Evolutionary conservation across 2,113 vertebrate species (phyloP), one percentile per base, ranked within the genome.

Genomic region (Muntiacus reevesi): DNA sequence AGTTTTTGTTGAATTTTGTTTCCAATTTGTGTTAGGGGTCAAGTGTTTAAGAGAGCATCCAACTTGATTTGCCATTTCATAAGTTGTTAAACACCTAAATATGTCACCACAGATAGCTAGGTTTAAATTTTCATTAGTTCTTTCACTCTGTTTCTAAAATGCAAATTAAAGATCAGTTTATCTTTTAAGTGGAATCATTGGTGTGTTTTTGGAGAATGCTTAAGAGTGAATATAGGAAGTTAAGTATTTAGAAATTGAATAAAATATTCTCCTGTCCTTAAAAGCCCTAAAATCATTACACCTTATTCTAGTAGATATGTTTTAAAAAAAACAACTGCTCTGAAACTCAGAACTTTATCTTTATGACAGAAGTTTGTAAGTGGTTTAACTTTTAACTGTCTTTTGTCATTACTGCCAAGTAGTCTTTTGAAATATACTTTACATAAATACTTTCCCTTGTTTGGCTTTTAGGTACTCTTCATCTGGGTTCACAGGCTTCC

Each of bases 381-480:
- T 76, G 74, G 86, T 64, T 97, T 93, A 96, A 88, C 78, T 95
- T 97, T 96, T 97, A 96, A 97, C 96, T 88, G 40, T 45, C 30
- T 96, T 97, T 52, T 97, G 50, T 96, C 19, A 9, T 89, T 97
- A 90, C 27, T 97, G 96, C 96, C 97, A 98, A 83, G 9, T 86
- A 93, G 27, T 87, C 67, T 98, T 95, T 89, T 17, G 17, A 97
- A 95, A 97, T 90, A 83, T 4, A 76, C 50, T 94, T 91, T 64
- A 55, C 23, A 74, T 30, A 91, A 95, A 83, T 95, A 81, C 25
- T 94, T 74, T 89, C 10, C 12, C 59, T 85, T 43, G 36, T 93
- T 95, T 85, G 50, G 10, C 33, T 83, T 95, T 92, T 79, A 84
- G 52, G 21, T 27, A 3, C 82, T 97, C 74, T 93, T 97, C 60